Evolutionary conservation across 2,797 vertebrate species (phyloP).

Genomic region (Catharus ustulatus): DNA sequence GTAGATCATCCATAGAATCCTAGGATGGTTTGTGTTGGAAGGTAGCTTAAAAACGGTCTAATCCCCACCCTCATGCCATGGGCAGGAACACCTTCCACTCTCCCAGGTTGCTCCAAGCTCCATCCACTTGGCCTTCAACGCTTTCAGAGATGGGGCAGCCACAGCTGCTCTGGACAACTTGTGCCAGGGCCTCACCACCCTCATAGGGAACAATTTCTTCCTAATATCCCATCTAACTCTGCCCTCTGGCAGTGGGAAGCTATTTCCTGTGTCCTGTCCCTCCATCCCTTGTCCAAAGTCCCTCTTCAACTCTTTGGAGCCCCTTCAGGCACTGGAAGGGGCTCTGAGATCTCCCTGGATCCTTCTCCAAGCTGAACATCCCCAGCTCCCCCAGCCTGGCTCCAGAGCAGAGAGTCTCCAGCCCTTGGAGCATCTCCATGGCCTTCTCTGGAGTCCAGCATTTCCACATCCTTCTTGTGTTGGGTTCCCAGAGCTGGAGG

Average conservation of each 20-base stretch:
- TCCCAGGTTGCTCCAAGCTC: neutral
- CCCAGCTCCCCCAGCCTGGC: neutral
- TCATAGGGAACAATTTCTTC: neutral
- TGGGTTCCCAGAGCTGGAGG: neutral
- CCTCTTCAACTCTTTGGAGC: neutral
- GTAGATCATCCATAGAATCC: neutral
- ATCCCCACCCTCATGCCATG: neutral
- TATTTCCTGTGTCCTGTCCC: neutral
- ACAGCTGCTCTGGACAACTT: neutral
- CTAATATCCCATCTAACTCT: neutral
- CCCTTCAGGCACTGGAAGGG: neutral
- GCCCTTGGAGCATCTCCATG: neutral
- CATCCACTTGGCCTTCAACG: fast-evolving
- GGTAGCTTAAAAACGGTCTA: neutral
- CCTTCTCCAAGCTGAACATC: neutral
- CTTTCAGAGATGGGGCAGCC: neutral
- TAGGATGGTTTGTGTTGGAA: neutral
- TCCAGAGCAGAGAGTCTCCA: neutral
- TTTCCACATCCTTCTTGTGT: neutral
- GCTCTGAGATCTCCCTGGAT: neutral
- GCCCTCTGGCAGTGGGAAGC: neutral
- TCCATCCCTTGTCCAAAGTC: neutral
- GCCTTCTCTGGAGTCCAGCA: neutral
- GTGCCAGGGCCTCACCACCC: neutral
- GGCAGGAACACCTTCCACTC: neutral